Evolutionary conservation across 2,888 invertebrate species (phyloP).

Genomic region (Pterostichus niger): DNA sequence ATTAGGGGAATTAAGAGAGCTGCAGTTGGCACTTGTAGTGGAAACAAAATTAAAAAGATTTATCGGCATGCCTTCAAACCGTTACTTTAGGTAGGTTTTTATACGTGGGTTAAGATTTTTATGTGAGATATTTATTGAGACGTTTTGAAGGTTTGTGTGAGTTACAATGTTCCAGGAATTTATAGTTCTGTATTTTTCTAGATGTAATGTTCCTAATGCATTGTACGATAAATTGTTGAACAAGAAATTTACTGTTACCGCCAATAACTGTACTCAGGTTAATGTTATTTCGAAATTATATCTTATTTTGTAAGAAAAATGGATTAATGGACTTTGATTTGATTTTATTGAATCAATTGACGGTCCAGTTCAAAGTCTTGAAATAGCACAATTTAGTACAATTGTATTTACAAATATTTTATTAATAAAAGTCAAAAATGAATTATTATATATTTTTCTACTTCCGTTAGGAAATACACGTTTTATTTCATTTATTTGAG

Average conservation of each 20-base stretch:
- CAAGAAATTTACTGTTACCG: background rate
- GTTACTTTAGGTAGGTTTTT: slow-evolving; percentile 11
- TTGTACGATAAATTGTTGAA: background rate
- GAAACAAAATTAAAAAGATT: slow-evolving; percentile 53
- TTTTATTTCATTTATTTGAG: too few relatives aligned
- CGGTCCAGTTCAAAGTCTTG: too few relatives aligned
- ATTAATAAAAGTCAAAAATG: too few relatives aligned
- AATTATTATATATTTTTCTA: too few relatives aligned
- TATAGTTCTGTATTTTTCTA: slow-evolving; percentile 2
- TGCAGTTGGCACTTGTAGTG: slow-evolving; percentile 44
- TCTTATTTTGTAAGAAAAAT: too few relatives aligned
- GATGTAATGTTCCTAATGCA: slow-evolving; percentile 5
- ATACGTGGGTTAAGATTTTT: background rate
- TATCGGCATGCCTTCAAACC: background rate
- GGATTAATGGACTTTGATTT: too few relatives aligned
- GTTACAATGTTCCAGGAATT: slow-evolving; percentile 14
- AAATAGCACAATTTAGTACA: too few relatives aligned
- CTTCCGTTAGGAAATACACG: too few relatives aligned
- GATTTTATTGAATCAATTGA: too few relatives aligned
- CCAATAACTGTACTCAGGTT: background rate
- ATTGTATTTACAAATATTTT: too few relatives aligned
- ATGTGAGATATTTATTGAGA: slow-evolving; percentile 5
- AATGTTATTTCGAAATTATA: too few relatives aligned
- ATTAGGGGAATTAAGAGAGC: slow-evolving; percentile 21
- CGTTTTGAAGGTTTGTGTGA: background rate